Conservation (phyloP, 2,888 invertebrate species). For the Hypomecis punctinalis region DNA sequence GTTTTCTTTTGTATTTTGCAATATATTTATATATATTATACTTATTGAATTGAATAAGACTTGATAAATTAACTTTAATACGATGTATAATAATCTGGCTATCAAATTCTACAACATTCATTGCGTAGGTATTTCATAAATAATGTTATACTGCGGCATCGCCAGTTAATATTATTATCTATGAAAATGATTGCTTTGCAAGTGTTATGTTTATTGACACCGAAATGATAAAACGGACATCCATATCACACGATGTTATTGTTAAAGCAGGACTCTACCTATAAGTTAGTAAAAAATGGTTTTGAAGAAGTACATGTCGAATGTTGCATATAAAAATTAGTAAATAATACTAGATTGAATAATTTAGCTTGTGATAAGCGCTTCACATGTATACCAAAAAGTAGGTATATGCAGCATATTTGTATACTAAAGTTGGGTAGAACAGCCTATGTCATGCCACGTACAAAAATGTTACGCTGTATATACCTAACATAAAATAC, state of each 20-base stretch:
- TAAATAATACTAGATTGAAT: no score
- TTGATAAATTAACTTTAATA: constrained; percentile 45
- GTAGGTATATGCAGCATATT: no score
- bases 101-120: constrained; percentile 1
- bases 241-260: constrained; percentile 25
- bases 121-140: background rate
- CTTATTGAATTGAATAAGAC: constrained; percentile 55
- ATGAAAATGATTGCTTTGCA: constrained; percentile 17
- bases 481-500: no score
- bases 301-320: no score
- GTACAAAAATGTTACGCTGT: no score
- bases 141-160: background rate
- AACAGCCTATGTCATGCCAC: no score
- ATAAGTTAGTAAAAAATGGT: background rate
- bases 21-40: constrained; percentile 47
- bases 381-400: no score
- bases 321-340: no score
- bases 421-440: no score
- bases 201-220: constrained; percentile 2
- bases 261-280: background rate
- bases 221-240: constrained; percentile 11
- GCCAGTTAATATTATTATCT: constrained; percentile 6
- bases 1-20: constrained; percentile 47
- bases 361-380: no score
- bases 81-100: constrained; percentile 22